Evolutionary conservation across 2,888 invertebrate species (phyloP), one percentile per base, ranked within the genome.

Genomic region (Neocrepidodera transversa): DNA sequence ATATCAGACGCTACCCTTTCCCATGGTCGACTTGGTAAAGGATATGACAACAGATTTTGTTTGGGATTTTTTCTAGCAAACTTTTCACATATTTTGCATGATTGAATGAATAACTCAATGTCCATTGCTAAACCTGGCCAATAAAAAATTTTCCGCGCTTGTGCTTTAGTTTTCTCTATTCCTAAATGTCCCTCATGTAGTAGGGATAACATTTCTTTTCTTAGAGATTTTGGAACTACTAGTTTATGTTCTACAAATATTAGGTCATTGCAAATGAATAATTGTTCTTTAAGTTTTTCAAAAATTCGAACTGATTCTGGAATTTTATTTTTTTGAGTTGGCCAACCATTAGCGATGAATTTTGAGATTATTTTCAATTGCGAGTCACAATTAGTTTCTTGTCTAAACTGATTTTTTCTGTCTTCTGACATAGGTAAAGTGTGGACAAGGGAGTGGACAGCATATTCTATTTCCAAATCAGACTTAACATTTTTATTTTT

Each of bases 1-100:
- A 65, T 48, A 47, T 65, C 61, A 18, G 23, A 13, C 1, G n/a
- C 43, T 1, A 20, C 23, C 1, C 11, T 10, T 23, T 43, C 20
- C 10, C 11, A 43, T 11, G 20, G 23, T 1, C 20, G 20, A 10
- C 1, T 2, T n/a, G 43, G 16, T 23, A 20, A 11, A n/a, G 11
- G 23, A 43, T 43, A 26, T 3, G 20, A 13, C 2, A 43, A 2
- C 1, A 23, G 23, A 1, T n/a, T 13, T 23, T 43, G 23, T 10
- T 40, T 43, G 8, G 10, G 20, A 4, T 20, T 20, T 2, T 23
- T 43, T 16, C 18, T 6, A 4, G 17, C 2, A 42, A 5, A 42
- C 17, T 42, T 42, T 42, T 17, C 42, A 42, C 10, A 42, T 10
- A 42, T 13, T 17, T 10, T 6, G 17, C 42, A 42, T 1, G 8